These are phyloP conservation scores for Sarotherodon lohbergeri DNA, from an alignment of 2,113 vertebrate genomes.

Conservation along the genomic window DNA sequence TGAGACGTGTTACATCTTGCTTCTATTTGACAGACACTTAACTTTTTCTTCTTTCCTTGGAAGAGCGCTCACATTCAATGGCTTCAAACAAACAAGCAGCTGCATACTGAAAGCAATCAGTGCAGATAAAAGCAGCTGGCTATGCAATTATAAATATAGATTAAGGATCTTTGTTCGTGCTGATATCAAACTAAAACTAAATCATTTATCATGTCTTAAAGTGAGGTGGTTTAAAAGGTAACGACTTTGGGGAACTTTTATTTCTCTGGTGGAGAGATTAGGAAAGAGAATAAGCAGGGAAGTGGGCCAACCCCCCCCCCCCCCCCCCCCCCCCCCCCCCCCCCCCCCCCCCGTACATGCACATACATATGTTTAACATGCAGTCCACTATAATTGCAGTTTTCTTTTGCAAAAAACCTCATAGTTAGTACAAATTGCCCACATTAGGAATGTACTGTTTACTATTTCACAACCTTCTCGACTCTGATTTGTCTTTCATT, in stretches of 20 bases:
- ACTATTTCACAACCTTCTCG: constrained; percentile 9
- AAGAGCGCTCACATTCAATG: neutral
- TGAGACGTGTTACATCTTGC: neutral
- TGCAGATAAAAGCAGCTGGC: neutral
- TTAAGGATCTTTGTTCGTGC: neutral
- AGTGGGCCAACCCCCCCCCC: too few relatives aligned
- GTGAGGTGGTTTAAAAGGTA: neutral
- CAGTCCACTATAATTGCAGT: neutral
- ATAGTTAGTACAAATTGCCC: neutral
- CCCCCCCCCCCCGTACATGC: too few relatives aligned
- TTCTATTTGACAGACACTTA: neutral
- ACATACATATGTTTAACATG: neutral
- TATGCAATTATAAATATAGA: neutral
- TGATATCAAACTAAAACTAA: neutral
- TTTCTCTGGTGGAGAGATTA: neutral
- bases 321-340: too few relatives aligned
- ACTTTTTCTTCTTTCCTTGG: neutral
- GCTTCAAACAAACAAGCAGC: neutral
- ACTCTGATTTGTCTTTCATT: neutral
- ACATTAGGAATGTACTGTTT: neutral
- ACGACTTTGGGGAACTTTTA: neutral
- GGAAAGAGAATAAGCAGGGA: neutral
- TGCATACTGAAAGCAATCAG: neutral
- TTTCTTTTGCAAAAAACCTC: neutral
- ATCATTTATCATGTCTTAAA: neutral